Evolutionary conservation across 1,140 invertebrate genomes (phyloP).

Genomic region (Lucilia sericata): DNA sequence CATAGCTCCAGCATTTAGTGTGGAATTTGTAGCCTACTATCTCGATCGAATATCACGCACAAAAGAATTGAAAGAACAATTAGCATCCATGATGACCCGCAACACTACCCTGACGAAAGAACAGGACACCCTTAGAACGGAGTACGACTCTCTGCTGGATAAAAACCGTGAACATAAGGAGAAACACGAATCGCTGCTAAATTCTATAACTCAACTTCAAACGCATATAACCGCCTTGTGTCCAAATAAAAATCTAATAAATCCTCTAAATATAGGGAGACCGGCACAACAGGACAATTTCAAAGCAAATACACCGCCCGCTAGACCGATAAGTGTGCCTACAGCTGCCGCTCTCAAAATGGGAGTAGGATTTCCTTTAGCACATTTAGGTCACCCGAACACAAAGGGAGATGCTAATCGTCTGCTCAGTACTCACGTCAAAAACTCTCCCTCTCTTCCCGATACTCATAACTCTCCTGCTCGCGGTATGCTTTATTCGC

Average conservation of each 20-base stretch:
- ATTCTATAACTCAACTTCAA: constrained; percentile 72
- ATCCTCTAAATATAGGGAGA: constrained; percentile 68
- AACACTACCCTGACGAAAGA: constrained; percentile 79
- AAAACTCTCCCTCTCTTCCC: constrained; percentile 45
- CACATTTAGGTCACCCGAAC: constrained; percentile 71
- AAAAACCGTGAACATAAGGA: constrained; percentile 55
- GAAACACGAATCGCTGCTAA: constrained; percentile 63
- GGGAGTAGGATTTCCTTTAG: constrained; percentile 83
- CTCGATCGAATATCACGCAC: constrained; percentile 85
- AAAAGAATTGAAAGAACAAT: constrained; percentile 80
- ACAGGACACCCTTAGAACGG: constrained; percentile 78
- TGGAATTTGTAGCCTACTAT: constrained; percentile 96
- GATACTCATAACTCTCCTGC: neutral
- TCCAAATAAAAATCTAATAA: constrained; percentile 72
- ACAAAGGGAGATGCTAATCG: constrained; percentile 70
- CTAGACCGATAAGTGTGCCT: constrained; percentile 75
- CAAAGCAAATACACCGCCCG: constrained; percentile 60
- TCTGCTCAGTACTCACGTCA: constrained; percentile 70
- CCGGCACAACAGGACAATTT: constrained; percentile 56
- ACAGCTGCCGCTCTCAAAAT: constrained; percentile 84
- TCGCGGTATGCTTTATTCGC: neutral
- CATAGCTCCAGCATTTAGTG: constrained; percentile 89
- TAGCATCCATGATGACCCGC: constrained; percentile 81
- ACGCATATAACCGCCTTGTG: constrained; percentile 71
- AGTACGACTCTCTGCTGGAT: constrained; percentile 80